Evolutionary conservation across 2,113 vertebrate genomes (phyloP).

Genomic region (Speoplatyrhinus poulsoni): DNA sequence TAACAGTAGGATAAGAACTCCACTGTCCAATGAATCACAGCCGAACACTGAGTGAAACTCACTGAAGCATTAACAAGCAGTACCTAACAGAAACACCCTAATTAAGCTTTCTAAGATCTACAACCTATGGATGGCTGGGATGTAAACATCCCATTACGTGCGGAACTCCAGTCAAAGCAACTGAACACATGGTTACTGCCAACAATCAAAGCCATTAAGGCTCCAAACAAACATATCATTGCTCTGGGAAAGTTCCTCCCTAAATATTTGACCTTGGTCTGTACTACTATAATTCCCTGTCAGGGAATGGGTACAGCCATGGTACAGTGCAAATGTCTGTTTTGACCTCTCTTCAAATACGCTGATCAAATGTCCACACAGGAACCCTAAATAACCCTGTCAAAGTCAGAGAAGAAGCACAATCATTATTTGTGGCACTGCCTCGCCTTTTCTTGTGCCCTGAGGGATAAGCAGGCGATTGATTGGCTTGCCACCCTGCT

Average conservation of each 20-base stretch:
- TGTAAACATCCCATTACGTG: slow-evolving; percentile 46
- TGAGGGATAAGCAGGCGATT: slow-evolving; percentile 35
- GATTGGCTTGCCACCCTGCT: slow-evolving; percentile 26
- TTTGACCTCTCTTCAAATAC: slow-evolving; percentile 39
- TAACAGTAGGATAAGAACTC: slow-evolving; percentile 49
- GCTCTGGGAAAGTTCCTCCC: neutral
- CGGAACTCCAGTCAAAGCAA: slow-evolving; percentile 23
- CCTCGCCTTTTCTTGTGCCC: slow-evolving; percentile 40
- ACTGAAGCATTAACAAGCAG: slow-evolving; percentile 53
- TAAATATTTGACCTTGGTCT: slow-evolving; percentile 27
- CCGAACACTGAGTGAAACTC: slow-evolving; percentile 50
- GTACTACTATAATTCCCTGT: slow-evolving; percentile 18
- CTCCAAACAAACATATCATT: neutral
- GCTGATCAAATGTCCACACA: slow-evolving; percentile 17
- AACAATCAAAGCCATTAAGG: neutral
- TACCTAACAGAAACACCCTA: slow-evolving; percentile 35
- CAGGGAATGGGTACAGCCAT: neutral
- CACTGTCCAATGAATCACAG: slow-evolving; percentile 55
- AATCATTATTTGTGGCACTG: slow-evolving; percentile 36
- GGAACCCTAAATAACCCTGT: slow-evolving; percentile 28
- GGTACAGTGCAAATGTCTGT: slow-evolving; percentile 18
- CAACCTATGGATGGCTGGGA: slow-evolving; percentile 40
- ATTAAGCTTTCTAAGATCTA: slow-evolving; percentile 49
- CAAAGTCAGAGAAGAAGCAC: slow-evolving; percentile 43
- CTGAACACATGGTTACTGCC: slow-evolving; percentile 3